Conservation (phyloP, 2,113 vertebrate genomes). For the Sakesphorus luctuosus region DNA sequence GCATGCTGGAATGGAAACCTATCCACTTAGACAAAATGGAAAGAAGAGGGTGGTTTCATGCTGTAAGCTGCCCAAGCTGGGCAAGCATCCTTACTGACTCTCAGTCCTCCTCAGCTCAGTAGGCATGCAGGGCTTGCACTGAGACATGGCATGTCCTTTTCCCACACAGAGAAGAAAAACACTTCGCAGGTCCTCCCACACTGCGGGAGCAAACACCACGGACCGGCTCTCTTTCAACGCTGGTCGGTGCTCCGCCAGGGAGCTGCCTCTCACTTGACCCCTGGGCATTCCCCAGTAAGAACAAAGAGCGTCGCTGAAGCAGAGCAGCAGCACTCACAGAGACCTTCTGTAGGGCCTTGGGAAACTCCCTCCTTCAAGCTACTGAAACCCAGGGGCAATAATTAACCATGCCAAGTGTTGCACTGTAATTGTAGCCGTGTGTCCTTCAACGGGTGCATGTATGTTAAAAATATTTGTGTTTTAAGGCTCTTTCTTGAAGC, state of each 20-base stretch:
- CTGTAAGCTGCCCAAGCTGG: background rate
- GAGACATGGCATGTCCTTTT: background rate
- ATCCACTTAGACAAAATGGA: background rate
- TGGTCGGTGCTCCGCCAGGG: accelerated
- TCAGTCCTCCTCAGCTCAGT: background rate
- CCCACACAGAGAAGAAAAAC: background rate
- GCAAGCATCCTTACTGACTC: background rate
- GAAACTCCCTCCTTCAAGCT: constrained; percentile 51
- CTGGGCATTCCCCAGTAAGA: background rate
- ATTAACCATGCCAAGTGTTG: constrained; percentile 15
- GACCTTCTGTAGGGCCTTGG: background rate
- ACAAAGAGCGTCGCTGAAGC: background rate
- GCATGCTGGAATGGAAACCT: background rate
- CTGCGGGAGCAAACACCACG: accelerated
- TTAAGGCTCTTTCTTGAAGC: background rate
- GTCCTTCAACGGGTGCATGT: background rate
- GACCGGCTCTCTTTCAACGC: background rate
- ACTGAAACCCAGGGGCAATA: constrained; percentile 45
- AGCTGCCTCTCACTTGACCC: accelerated
- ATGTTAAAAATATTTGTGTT: background rate
- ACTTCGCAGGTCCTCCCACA: accelerated
- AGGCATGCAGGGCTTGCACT: background rate
- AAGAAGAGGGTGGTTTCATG: background rate
- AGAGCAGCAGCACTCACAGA: background rate
- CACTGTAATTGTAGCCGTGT: background rate